phyloP scores from a whole-genome alignment of 2,888 invertebrate genomes.

The Sinodicranocentrus sp. region DNA sequence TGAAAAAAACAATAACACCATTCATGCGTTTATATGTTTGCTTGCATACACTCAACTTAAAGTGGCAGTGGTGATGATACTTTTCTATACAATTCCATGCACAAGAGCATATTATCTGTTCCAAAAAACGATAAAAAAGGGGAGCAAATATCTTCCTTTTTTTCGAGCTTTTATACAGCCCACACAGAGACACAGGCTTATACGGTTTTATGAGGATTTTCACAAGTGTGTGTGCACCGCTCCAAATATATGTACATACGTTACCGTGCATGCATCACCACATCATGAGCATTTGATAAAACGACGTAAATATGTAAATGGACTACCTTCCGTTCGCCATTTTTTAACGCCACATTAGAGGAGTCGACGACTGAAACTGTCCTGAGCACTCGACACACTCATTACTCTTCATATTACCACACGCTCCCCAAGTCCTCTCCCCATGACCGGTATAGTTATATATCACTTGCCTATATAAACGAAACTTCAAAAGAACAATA shows the following conservation, averaged over 20 bases:
- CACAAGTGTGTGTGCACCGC: not conserved
- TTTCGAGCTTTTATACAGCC: no score
- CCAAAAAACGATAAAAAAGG: constrained; percentile 31
- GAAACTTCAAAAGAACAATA: no score
- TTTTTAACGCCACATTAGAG: constrained; percentile 76
- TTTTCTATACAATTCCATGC: constrained; percentile 2
- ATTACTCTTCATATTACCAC: constrained; percentile 69
- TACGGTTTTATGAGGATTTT: no score
- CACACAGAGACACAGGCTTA: not conserved
- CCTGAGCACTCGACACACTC: constrained; percentile 71
- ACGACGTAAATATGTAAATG: constrained; percentile 76
- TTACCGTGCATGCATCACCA: constrained; percentile 9
- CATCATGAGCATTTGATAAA: constrained; percentile 56
- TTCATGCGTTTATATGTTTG: constrained; percentile 14
- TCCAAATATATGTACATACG: not conserved
- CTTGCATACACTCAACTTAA: not conserved
- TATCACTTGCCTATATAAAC: constrained; percentile 4
- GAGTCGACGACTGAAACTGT: constrained; percentile 62
- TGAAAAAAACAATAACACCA: constrained; percentile 44
- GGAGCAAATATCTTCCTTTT: not conserved
- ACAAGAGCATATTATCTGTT: constrained; percentile 29
- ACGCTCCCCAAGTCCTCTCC: constrained; percentile 12
- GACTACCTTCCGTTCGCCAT: constrained; percentile 76
- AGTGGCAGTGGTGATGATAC: constrained; percentile 23
- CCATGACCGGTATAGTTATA: not conserved